Percentiles rank a stretch among this genome's conserved stretches.
phyloP scores from a whole-genome alignment of 2,797 vertebrate species.

The Dendrocincla tyrannina region DNA sequence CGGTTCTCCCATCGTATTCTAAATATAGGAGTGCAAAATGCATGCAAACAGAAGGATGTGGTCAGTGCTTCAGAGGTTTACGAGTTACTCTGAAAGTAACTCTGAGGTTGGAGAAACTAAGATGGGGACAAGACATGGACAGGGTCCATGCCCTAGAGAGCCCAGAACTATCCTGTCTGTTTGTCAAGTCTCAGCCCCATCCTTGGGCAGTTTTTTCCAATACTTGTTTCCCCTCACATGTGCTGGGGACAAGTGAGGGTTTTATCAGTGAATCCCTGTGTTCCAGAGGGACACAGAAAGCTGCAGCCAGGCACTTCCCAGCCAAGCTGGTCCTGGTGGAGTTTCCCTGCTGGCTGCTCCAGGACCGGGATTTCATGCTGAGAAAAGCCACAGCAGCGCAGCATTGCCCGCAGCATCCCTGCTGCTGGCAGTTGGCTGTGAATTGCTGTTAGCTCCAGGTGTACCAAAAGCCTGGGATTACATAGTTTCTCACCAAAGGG shows the following conservation, averaged over 20 bases:
- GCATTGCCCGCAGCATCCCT: neutral
- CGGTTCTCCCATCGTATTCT: neutral
- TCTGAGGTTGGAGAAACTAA: neutral
- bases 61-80: neutral
- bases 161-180: neutral
- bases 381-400: neutral
- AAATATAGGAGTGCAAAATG: neutral
- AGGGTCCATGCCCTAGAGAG: neutral
- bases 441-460: neutral
- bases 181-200: neutral
- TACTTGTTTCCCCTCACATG: rapidly evolving
- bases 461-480: neutral
- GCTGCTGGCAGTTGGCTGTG: neutral
- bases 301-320: neutral
- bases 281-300: neutral
- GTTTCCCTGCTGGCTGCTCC: neutral
- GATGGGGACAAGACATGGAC: neutral
- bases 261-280: neutral
- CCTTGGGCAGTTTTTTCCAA: neutral
- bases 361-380: neutral
- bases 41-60: neutral
- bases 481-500: neutral
- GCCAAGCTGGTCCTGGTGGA: rapidly evolving
- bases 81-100: rapidly evolving
- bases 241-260: neutral